Percentiles rank a stretch among this genome's conserved stretches.
phyloP scores from a whole-genome alignment of 2,888 invertebrate species.

The Nysson spinosus region DNA sequence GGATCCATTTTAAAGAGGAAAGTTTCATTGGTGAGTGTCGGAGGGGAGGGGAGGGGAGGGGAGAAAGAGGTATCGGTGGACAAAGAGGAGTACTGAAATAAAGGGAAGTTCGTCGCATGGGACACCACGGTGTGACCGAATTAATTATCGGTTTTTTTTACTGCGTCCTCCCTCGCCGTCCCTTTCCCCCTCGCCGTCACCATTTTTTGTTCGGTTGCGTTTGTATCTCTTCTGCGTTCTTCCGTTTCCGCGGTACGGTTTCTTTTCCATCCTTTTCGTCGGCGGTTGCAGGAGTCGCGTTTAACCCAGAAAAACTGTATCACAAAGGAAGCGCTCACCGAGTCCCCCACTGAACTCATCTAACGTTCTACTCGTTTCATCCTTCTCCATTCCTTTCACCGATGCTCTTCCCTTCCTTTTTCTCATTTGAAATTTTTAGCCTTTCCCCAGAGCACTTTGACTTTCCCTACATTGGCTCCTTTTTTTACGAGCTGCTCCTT shows the following conservation, averaged over 20 bases:
- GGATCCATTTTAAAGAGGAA: neutral
- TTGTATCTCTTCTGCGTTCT: conserved; percentile 7
- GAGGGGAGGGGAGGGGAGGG: neutral
- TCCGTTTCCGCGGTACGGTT: conserved; percentile 6
- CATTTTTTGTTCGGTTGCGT: conserved; percentile 15
- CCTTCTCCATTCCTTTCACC: conserved; percentile 3
- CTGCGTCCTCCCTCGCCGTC: conserved; percentile 10
- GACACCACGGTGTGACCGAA: conserved; percentile 45
- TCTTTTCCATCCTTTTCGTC: neutral
- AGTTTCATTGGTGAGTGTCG: conserved; percentile 4
- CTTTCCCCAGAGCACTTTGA: neutral
- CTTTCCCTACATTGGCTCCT: neutral
- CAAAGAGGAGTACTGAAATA: conserved; percentile 8
- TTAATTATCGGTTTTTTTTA: conserved; percentile 62
- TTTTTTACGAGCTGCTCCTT: neutral
- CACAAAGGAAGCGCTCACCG: conserved; percentile 22
- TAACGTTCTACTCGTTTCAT: conserved; percentile 2
- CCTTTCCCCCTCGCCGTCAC: conserved; percentile 14
- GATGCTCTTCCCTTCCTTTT: neutral
- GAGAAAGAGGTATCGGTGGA: conserved; percentile 12
- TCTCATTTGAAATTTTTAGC: neutral
- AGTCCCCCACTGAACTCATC: conserved; percentile 11
- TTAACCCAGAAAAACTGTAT: conserved; percentile 50
- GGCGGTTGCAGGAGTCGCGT: conserved; percentile 21
- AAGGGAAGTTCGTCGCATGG: conserved; percentile 26